A percentile compares a stretch with the other conserved stretches of the same genome.
Evolutionary conservation across 2,888 invertebrate species (phyloP).

Genomic region (Drosophila pullipes): DNA sequence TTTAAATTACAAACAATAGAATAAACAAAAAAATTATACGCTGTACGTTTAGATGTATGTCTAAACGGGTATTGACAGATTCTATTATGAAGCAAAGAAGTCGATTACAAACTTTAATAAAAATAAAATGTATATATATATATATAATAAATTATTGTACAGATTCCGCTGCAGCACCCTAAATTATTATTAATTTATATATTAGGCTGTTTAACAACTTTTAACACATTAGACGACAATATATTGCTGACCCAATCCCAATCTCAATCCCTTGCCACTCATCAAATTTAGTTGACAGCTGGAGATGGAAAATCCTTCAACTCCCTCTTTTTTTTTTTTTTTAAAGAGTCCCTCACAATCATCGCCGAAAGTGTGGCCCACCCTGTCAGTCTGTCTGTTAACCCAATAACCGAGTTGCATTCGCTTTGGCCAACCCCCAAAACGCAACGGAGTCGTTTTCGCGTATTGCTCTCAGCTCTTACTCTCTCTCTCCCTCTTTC

Average conservation of each 20-base stretch:
- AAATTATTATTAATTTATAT: background rate
- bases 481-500: background rate
- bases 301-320: background rate
- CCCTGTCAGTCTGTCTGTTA: conserved; percentile 6
- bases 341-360: background rate
- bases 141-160: background rate
- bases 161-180: background rate
- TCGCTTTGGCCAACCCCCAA: conserved; percentile 9
- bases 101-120: background rate
- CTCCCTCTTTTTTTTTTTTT: background rate
- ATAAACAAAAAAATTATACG: background rate
- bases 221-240: conserved; percentile 25
- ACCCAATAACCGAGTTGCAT: conserved; percentile 19
- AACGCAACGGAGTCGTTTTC: background rate
- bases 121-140: background rate
- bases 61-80: background rate
- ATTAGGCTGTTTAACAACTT: conserved; percentile 6
- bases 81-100: no score
- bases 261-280: background rate
- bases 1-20: background rate
- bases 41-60: background rate
- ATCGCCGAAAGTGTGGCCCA: conserved; percentile 16
- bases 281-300: conserved; percentile 22
- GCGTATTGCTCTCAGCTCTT: conserved; percentile 10
- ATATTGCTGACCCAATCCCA: background rate